Evolutionary conservation across 2,797 vertebrate species (phyloP).

Genomic region (Otolemur crassicaudatus): DNA sequence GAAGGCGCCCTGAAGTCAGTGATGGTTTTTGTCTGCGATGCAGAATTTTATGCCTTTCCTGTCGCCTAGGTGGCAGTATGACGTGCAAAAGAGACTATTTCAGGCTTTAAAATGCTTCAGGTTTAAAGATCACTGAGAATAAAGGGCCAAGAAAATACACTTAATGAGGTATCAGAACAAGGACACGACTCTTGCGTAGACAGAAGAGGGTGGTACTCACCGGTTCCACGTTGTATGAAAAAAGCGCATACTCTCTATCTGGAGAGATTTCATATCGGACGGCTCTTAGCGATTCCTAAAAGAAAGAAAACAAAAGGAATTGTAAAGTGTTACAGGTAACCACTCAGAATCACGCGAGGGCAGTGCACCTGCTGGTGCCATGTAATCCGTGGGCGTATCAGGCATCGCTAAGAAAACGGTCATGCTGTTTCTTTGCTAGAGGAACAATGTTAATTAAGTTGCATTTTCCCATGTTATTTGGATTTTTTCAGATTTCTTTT

Average conservation of each 20-base stretch:
- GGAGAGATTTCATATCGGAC: constrained; percentile 95
- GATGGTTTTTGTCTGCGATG: neutral
- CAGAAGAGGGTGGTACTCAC: constrained; percentile 88
- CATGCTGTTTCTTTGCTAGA: too few species aligned
- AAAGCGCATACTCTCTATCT: constrained; percentile 94
- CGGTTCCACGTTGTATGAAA: constrained; percentile 94
- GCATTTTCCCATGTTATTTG: neutral
- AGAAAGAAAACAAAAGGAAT: constrained; percentile 38
- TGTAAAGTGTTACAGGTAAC: neutral
- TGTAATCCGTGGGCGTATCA: neutral
- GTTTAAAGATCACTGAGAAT: neutral
- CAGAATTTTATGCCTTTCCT: constrained; percentile 68
- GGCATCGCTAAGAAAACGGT: neutral
- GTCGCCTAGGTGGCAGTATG: constrained; percentile 85
- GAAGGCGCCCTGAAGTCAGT: constrained; percentile 49
- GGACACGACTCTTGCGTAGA: neutral
- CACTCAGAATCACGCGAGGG: neutral
- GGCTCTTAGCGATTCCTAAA: constrained; percentile 93
- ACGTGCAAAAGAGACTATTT: constrained; percentile 60
- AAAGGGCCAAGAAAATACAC: neutral
- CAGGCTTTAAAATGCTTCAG: neutral
- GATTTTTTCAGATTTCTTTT: neutral
- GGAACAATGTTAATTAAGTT: neutral
- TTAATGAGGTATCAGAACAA: neutral
- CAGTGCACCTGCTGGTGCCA: fast-evolving